A percentile compares a stretch with the other conserved stretches of the same genome.
Conservation (phyloP, 1,140 invertebrate genomes). For the Ceratina japonica region DNA sequence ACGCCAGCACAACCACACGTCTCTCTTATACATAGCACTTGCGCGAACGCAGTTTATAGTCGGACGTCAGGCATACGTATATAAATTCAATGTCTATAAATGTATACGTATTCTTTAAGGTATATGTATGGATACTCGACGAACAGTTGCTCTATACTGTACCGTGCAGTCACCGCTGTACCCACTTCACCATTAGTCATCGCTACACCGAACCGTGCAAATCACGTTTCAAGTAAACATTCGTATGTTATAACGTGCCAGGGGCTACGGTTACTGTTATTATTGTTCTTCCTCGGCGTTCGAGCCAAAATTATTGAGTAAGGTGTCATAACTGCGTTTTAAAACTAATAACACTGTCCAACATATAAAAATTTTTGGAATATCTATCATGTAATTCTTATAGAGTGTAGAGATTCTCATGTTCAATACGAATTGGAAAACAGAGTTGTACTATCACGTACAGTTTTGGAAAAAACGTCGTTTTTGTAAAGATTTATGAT, state of each 20-base stretch:
- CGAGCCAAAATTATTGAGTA: constrained; percentile 21
- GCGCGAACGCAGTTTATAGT: neutral
- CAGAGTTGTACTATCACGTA: no score
- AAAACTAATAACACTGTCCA: constrained; percentile 29
- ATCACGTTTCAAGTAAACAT: constrained; percentile 58
- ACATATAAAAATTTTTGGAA: neutral
- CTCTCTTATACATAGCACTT: constrained; percentile 24
- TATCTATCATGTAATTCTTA: no score
- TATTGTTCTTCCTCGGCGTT: constrained; percentile 6
- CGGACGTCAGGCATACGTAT: neutral
- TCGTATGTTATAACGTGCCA: neutral
- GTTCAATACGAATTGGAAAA: no score
- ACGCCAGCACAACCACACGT: constrained; percentile 36
- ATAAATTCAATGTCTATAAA: no score
- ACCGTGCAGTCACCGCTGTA: constrained; percentile 31
- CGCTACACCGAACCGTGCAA: constrained; percentile 53
- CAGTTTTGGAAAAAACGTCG: no score
- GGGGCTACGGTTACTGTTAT: no score
- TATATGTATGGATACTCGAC: neutral
- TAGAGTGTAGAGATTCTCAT: constrained; percentile 26
- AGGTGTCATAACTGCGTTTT: constrained; percentile 19
- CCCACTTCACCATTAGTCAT: constrained; percentile 49
- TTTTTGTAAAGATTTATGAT: no score
- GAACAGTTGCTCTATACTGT: constrained; percentile 23
- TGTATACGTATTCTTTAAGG: neutral